phyloP scores from a whole-genome alignment of 2,888 invertebrate genomes.

The Spodoptera picta region DNA sequence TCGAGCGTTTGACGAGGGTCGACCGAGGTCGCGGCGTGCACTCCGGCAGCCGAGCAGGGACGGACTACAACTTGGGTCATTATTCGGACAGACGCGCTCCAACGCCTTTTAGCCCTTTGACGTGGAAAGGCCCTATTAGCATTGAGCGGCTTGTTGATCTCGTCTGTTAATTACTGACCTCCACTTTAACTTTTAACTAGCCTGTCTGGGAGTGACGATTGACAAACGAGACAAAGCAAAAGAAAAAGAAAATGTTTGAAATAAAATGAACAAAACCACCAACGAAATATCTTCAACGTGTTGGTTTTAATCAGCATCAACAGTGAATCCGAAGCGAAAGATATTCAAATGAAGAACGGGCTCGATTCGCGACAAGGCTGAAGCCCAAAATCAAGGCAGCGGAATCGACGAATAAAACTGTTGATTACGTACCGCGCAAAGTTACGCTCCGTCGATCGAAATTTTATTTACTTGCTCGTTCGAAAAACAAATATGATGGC shows the following conservation, averaged over 20 bases:
- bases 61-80: constrained; percentile 81
- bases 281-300: constrained; percentile 61
- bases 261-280: constrained; percentile 45
- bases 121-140: constrained; percentile 86
- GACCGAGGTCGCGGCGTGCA: constrained; percentile 75
- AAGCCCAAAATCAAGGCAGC: constrained; percentile 78
- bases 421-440: constrained; percentile 82
- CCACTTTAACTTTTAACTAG: constrained; percentile 75
- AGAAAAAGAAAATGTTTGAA: constrained; percentile 36
- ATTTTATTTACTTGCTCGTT: constrained; percentile 84
- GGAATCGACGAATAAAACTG: constrained; percentile 83
- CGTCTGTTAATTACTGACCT: constrained; percentile 85
- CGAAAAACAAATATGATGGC: constrained; percentile 85
- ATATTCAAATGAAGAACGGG: constrained; percentile 78
- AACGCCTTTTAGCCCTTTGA: constrained; percentile 87
- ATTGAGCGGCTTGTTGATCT: constrained; percentile 86
- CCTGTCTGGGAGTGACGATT: constrained; percentile 59
- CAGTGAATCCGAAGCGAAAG: constrained; percentile 69
- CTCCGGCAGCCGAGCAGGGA: constrained; percentile 65
- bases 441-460: constrained; percentile 82
- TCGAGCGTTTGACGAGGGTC: constrained; percentile 87
- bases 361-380: constrained; percentile 69
- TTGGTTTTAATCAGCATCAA: constrained; percentile 78
- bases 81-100: constrained; percentile 86
- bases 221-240: constrained; percentile 57